Base-by-base conservation (phyloP, 2,888 invertebrate species). In the Pammene fasciana region DNA sequence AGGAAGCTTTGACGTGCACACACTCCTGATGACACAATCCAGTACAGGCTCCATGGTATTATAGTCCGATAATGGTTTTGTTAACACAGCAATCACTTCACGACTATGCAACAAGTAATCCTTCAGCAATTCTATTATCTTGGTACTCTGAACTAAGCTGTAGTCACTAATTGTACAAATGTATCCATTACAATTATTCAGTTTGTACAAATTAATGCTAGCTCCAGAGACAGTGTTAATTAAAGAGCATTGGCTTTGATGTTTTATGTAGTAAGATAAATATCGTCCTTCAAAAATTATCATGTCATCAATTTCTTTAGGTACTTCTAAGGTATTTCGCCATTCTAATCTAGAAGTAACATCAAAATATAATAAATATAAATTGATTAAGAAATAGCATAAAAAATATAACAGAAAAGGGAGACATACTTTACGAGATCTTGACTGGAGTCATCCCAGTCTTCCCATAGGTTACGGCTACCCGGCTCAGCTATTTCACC, bases 401-500 rank as follows among this genome's bases (percentile, higher is more conserved):
- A 5, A 62, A 46, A 60, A 50, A 13, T 34, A 1, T 48, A 48
- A 0, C 66, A 67, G 9, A 43, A 16, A 5, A 16, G n/a, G 43
- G 16, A 11, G 43, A 74, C 77, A 75, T 75, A 88, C 88, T 79
- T 75, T 38, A 76, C 50, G 66, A 70, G 68, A 72, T 75, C 73
- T 14, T 73, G 75, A 56, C 79, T 78, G 16, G 73, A 74, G 67
- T 89, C 91, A 77, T 92, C 92, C 92, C 92, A 92, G 73, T 92
- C 92, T 83, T 92, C 92, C 87, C 89, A 92, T 38, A 85, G 82
- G 71, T 85, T 82, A 65, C 92, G 81, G 68, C 86, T 88, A 43
- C 78, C 78, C 26, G 92, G 92, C 78, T 91, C 92, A 52, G 78
- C 80, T 70, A 92, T 91, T 84, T 91, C 92, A 62, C 92, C 92